phyloP scores from a whole-genome alignment of 2,797 vertebrate genomes.

The Tokudaia muenninki region DNA sequence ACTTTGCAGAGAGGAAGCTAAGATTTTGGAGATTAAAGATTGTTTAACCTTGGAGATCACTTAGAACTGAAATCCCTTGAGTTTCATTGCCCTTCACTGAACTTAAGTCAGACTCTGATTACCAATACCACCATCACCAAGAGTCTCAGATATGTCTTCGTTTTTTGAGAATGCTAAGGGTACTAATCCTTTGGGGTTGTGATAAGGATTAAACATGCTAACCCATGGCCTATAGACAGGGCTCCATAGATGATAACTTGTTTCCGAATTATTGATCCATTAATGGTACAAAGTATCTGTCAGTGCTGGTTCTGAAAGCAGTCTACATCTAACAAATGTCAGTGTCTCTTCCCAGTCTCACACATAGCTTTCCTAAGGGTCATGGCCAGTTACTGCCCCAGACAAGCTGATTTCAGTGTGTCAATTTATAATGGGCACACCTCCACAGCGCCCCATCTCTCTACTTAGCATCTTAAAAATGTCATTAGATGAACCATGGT shows the following conservation, averaged over 20 bases:
- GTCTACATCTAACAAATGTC: background rate
- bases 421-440: background rate
- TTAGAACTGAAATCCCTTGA: background rate
- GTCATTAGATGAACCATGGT: background rate
- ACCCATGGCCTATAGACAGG: background rate
- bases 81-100: background rate
- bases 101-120: background rate
- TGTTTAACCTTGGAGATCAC: background rate
- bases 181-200: background rate
- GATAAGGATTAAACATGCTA: slow-evolving; percentile 8
- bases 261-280: slow-evolving; percentile 16
- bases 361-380: background rate
- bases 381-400: background rate
- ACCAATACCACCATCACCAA: background rate
- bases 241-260: background rate
- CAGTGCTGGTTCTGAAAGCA: background rate
- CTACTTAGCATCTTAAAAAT: slow-evolving; percentile 33
- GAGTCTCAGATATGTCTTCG: slow-evolving; percentile 15
- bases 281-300: background rate
- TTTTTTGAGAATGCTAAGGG: background rate
- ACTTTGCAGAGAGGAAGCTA: background rate
- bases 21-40: background rate
- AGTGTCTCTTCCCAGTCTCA: background rate
- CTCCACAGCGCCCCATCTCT: background rate
- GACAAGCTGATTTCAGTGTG: background rate